phyloP scores from a whole-genome alignment of 2,113 vertebrate species.

The Casuarius casuarius region DNA sequence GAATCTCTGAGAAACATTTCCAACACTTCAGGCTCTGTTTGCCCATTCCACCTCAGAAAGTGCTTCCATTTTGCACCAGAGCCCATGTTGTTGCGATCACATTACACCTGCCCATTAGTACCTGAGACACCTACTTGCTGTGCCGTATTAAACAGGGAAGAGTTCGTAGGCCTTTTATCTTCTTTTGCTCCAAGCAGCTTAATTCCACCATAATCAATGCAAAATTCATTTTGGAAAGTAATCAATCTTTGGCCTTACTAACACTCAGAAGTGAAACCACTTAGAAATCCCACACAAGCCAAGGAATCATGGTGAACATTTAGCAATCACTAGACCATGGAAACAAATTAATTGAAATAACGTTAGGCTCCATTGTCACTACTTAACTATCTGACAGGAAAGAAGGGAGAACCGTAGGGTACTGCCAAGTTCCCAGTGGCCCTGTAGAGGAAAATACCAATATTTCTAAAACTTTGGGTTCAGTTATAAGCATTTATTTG shows the following conservation, averaged over 20 bases:
- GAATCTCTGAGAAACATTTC: neutral
- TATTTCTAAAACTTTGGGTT: neutral
- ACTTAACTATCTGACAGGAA: neutral
- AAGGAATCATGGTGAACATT: neutral
- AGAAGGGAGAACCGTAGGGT: neutral
- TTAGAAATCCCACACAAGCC: neutral
- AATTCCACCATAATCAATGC: neutral
- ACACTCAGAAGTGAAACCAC: neutral
- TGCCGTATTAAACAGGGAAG: neutral
- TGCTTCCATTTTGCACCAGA: neutral
- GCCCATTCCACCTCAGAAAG: neutral
- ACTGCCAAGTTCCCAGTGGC: neutral
- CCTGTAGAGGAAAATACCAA: neutral
- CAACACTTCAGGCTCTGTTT: neutral
- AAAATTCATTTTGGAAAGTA: neutral
- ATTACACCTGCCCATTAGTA: neutral
- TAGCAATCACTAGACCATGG: neutral
- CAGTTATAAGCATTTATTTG: neutral
- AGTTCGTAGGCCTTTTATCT: neutral
- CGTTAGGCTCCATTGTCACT: neutral
- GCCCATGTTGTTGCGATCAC: neutral
- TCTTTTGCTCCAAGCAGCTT: neutral
- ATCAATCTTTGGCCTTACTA: neutral
- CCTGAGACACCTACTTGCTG: neutral
- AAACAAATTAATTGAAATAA: neutral